Evolutionary conservation across 2,888 invertebrate species (phyloP).

Genomic region (Agrilus cyanescens): DNA sequence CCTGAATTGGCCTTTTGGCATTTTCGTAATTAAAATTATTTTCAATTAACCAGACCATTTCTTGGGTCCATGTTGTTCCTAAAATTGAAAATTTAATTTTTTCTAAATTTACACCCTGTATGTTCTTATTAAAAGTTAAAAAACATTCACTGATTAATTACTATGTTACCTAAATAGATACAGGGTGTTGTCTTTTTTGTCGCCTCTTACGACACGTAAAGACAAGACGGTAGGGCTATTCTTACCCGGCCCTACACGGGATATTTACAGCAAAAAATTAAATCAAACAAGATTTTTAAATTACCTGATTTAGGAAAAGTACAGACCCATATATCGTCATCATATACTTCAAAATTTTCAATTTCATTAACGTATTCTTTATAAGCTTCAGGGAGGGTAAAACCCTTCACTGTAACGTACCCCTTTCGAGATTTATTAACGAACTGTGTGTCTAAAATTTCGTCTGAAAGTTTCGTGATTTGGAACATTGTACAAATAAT

Average conservation of each 20-base stretch:
- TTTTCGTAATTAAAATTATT: constrained; percentile 3
- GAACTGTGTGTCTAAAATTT: neutral
- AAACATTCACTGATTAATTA: no score
- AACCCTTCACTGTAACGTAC: neutral
- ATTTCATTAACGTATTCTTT: constrained; percentile 6
- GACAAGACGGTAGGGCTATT: neutral
- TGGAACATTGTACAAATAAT: neutral
- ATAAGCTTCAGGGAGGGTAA: constrained; percentile 5
- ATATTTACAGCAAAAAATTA: neutral
- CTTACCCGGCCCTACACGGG: neutral
- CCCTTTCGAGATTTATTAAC: neutral
- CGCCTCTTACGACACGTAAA: neutral
- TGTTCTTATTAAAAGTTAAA: no score
- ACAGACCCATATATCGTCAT: constrained; percentile 10
- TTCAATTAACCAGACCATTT: constrained; percentile 4
- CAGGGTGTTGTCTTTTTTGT: no score
- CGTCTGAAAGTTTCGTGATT: neutral
- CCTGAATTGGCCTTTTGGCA: neutral
- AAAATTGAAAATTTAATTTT: neutral
- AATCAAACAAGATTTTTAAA: neutral
- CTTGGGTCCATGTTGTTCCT: constrained; percentile 4
- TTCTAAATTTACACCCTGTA: no score
- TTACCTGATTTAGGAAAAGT: constrained; percentile 13
- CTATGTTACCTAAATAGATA: no score
- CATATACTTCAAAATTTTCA: constrained; percentile 11